Evolutionary conservation across 2,113 vertebrate genomes (phyloP).

Genomic region (Heliornis fulica): DNA sequence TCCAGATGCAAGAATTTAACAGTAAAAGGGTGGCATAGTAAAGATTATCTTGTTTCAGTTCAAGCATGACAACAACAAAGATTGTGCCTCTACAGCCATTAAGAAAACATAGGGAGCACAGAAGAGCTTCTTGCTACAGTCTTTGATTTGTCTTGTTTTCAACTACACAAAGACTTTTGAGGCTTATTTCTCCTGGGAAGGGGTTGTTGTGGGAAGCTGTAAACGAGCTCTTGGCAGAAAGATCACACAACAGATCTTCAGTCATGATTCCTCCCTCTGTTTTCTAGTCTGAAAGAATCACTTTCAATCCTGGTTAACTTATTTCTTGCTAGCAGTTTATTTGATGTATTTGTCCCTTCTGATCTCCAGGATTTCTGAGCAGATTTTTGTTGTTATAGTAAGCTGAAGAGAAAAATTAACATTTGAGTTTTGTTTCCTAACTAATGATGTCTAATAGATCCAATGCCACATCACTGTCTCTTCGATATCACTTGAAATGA

Average conservation of each 20-base stretch:
- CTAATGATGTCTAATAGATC: too few relatives aligned
- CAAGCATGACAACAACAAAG: neutral
- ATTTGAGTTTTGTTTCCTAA: neutral
- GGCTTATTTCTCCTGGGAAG: neutral
- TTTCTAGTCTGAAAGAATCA: neutral
- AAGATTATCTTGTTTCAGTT: neutral
- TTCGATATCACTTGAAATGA: neutral
- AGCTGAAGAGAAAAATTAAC: neutral
- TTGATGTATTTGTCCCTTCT: neutral
- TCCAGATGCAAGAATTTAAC: too few relatives aligned
- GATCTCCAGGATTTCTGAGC: neutral
- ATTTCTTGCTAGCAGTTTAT: neutral
- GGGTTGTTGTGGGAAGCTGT: neutral
- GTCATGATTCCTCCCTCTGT: neutral
- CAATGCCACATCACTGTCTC: neutral
- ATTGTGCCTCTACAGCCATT: neutral
- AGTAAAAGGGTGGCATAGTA: neutral
- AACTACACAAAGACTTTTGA: neutral
- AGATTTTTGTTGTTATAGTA: neutral
- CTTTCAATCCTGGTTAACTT: neutral
- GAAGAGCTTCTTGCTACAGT: neutral
- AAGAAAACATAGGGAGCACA: neutral
- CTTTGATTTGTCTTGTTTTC: neutral
- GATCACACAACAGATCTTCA: neutral
- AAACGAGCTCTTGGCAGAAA: neutral